Percentiles rank a stretch among this genome's conserved stretches.
Evolutionary conservation across 2,113 vertebrate species (phyloP).

Genomic region (Pipa parva): DNA sequence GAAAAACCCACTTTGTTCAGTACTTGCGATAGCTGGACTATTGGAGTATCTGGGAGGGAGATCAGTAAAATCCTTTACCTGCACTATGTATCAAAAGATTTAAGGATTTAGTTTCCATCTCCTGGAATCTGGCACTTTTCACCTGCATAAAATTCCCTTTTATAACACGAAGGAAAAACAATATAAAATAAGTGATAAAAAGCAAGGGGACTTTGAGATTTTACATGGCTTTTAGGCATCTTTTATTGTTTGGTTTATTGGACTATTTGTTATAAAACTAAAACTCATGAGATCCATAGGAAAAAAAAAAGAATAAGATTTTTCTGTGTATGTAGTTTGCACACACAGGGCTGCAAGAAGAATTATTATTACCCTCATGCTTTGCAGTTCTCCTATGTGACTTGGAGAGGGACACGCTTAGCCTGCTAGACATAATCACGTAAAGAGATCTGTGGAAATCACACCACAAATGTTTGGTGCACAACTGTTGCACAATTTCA

Average conservation of each 20-base stretch:
- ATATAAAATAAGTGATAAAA: slow-evolving; percentile 34
- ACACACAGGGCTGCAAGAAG: background rate
- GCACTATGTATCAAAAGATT: slow-evolving; percentile 33
- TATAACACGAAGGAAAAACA: slow-evolving; percentile 40
- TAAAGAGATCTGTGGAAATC: too few relatives aligned
- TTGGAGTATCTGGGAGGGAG: slow-evolving; percentile 11
- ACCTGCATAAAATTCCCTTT: slow-evolving; percentile 29
- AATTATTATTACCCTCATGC: background rate
- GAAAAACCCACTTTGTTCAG: background rate
- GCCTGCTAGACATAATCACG: too few relatives aligned
- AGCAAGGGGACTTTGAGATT: slow-evolving; percentile 9
- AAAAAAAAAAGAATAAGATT: slow-evolving; percentile 22
- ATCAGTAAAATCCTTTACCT: slow-evolving; percentile 18
- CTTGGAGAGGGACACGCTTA: too few relatives aligned
- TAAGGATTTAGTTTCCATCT: slow-evolving; percentile 36
- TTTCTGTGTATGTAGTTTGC: slow-evolving; percentile 5
- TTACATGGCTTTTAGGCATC: slow-evolving; percentile 17
- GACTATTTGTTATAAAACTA: slow-evolving; percentile 31
- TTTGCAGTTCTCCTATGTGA: background rate
- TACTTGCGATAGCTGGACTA: background rate
- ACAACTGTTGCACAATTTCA: too few relatives aligned
- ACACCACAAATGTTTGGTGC: background rate
- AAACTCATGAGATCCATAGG: slow-evolving; percentile 14
- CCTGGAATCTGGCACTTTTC: slow-evolving; percentile 29
- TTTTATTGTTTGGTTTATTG: slow-evolving; percentile 23